Evolutionary conservation across 2,888 invertebrate genomes (phyloP), one percentile per base, ranked within the genome.

Genomic region (Myathropa florea): DNA sequence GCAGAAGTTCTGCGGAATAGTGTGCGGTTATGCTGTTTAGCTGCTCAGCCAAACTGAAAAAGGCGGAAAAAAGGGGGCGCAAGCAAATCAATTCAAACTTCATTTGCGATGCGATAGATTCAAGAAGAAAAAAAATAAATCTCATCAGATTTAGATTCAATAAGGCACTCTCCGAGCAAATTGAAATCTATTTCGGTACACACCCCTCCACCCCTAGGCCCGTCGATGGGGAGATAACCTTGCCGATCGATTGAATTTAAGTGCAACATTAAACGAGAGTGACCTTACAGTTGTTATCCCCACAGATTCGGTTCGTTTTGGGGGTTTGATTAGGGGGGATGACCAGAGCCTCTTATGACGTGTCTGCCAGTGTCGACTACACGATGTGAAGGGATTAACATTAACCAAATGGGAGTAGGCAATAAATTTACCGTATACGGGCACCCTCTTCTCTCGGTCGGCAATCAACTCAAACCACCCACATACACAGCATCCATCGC

Each of bases 11-110:
- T 82, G 83, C 70, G 86, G 82, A 55, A 70, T 83, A 77, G 60
- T 73, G 60, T 78, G 86, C 73, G 82, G 86, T 86, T 78, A 86
- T 83, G 86, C 76, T 82, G 46, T 85, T 85, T 85, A 85, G 85
- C 72, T 85, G 72, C 81, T 71, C 53, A 82, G 72, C 71, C 67
- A 81, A 4, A 76, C 67, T 70, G 84, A 76, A 23, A 24, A 39
- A n/a, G 53, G 30, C 30, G 36, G 7, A 39, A 61, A n/a, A 36
- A 7, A 61, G 26, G 55, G 24, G 36, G 64, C 53, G 57, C 46
- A 55, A 21, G 14, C 23, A 84, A 84, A 84, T 84, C 75, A 84
- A 71, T 84, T 81, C 72, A 67, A 84, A 81, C 46, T 77, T 84
- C 65, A 76, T 84, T 76, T 71, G 57, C 61, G 55, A 33, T 46